A percentile compares a stretch with the other conserved stretches of the same genome.
Evolutionary conservation across 2,797 vertebrate genomes (phyloP).

Genomic region (Chelmon rostratus): DNA sequence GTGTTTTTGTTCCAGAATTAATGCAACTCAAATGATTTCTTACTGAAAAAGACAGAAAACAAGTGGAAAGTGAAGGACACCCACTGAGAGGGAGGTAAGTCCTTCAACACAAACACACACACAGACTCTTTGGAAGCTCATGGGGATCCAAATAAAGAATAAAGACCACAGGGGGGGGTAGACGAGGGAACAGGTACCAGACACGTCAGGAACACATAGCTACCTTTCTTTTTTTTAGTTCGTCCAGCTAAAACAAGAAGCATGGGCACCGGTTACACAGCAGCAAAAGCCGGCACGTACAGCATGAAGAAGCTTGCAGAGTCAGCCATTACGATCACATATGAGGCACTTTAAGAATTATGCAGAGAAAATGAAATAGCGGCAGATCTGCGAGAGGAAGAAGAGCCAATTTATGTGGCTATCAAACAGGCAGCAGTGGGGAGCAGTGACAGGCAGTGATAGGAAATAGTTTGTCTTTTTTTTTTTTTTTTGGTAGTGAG

Average conservation of each 20-base stretch:
- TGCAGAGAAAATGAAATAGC: conserved; percentile 54
- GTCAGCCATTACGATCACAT: conserved; percentile 59
- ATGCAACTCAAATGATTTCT: conserved; percentile 66
- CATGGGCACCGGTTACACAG: conserved; percentile 79
- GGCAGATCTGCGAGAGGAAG: conserved; percentile 43
- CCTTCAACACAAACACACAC: conserved; percentile 39
- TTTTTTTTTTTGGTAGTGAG: background rate
- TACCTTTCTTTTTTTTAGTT: conserved; percentile 88
- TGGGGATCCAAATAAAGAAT: conserved; percentile 14
- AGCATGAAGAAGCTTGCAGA: conserved; percentile 51
- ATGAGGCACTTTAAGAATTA: conserved; percentile 52
- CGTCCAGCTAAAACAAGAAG: conserved; percentile 90
- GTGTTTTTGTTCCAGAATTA: conserved; percentile 1
- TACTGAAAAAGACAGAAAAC: conserved; percentile 6
- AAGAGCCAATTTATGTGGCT: conserved; percentile 52
- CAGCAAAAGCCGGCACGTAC: conserved; percentile 57
- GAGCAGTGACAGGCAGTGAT: conserved; percentile 49
- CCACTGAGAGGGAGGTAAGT: conserved; percentile 34
- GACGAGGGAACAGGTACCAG: conserved; percentile 32
- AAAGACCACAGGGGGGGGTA: conserved; percentile 2
- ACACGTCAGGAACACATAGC: conserved; percentile 71
- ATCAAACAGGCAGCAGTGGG: conserved; percentile 58
- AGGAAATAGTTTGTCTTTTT: conserved; percentile 27
- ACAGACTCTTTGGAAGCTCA: conserved; percentile 20
- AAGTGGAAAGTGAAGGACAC: conserved; percentile 29